These are phyloP conservation scores for Leptinotarsa undecemlineata DNA, from an alignment of 1,140 invertebrate species.

Conservation along the genomic window DNA sequence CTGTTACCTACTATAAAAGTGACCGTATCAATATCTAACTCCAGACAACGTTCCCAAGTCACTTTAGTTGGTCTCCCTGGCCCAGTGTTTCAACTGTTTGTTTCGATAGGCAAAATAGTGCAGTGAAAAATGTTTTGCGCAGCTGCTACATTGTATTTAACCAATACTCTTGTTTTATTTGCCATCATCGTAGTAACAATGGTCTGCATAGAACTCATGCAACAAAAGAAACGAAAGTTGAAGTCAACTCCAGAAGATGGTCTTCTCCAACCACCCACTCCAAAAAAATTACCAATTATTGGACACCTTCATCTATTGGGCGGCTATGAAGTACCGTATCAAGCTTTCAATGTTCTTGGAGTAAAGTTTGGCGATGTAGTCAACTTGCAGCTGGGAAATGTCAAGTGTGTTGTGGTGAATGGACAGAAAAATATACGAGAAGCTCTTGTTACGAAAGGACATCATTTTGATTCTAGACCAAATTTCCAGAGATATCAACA, in stretches of 20 bases:
- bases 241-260: not conserved
- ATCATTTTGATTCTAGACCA: constrained; percentile 68
- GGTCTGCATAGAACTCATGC: constrained; percentile 9
- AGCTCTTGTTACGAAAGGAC: constrained; percentile 64
- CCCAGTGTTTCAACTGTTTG: constrained; percentile 13
- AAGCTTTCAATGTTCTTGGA: constrained; percentile 63
- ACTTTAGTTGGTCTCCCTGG: constrained; percentile 30
- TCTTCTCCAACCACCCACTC: constrained; percentile 59
- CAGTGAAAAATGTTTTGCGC: constrained; percentile 23
- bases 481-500: constrained; percentile 67
- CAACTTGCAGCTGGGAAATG: constrained; percentile 63
- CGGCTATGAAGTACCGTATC: constrained; percentile 66
- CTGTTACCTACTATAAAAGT: constrained; percentile 21
- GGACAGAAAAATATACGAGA: constrained; percentile 67
- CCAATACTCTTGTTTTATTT: constrained; percentile 19
- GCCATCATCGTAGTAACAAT: constrained; percentile 4
- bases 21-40: not conserved
- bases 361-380: constrained; percentile 62
- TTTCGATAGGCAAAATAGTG: constrained; percentile 9
- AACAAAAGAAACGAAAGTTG: constrained; percentile 3
- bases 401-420: constrained; percentile 67
- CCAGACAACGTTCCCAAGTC: constrained; percentile 25
- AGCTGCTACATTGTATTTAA: not conserved
- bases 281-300: constrained; percentile 63
- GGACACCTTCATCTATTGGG: constrained; percentile 65